These are phyloP conservation scores for Meiosimyza platycephala DNA, from an alignment of 2,888 invertebrate genomes.

Conservation along the genomic window DNA sequence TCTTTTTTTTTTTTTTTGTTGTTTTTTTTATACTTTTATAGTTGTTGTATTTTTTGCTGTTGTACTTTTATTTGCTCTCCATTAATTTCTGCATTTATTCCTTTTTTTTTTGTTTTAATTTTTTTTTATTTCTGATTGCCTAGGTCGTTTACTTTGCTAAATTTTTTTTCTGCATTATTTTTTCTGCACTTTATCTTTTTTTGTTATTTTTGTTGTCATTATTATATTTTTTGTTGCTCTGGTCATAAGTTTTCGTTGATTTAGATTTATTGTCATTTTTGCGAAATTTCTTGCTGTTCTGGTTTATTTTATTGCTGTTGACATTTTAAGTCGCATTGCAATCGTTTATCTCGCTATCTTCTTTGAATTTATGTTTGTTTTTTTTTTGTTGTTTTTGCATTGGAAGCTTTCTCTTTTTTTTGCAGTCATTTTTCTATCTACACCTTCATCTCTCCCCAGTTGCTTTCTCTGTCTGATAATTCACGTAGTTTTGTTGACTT, in stretches of 20 bases:
- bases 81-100: not conserved
- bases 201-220: constrained; percentile 2
- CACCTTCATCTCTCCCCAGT: not conserved
- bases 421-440: not conserved
- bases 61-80: not conserved
- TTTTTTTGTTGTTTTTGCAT: not conserved
- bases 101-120: not conserved
- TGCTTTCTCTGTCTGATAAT: not conserved
- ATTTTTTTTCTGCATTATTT: not conserved
- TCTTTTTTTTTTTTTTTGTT: too few species aligned
- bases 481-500: not conserved
- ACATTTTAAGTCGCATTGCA: constrained; percentile 7
- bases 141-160: constrained; percentile 8
- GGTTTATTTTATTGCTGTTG: constrained; percentile 10
- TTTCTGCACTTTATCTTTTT: not conserved
- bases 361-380: too few species aligned
- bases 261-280: constrained; percentile 32
- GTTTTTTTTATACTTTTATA: too few species aligned
- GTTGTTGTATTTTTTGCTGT: too few species aligned
- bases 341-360: not conserved
- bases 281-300: constrained; percentile 1
- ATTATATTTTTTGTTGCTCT: not conserved
- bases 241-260: constrained; percentile 24
- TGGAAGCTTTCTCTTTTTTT: not conserved
- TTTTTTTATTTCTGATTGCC: too few species aligned